Percentiles rank a stretch among this genome's conserved stretches.
Evolutionary conservation across 2,797 vertebrate species (phyloP).

Genomic region (Hephaestus fuliginosus): DNA sequence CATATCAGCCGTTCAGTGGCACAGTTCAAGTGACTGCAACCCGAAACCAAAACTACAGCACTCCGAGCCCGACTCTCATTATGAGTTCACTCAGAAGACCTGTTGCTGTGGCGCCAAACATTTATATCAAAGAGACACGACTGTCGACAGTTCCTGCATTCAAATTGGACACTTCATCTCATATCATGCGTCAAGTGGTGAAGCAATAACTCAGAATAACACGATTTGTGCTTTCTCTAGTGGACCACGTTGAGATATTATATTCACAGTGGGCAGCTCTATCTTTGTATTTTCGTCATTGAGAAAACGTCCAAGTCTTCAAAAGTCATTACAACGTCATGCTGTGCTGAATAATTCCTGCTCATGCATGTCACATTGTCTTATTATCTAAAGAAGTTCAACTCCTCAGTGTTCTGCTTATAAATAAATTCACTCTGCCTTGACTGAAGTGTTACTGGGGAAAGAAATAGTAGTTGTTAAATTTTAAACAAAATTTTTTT

Average conservation of each 20-base stretch:
- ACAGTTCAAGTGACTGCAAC: conserved; percentile 32
- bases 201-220: conserved; percentile 9
- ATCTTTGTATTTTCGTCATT: conserved; percentile 2
- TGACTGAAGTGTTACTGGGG: conserved; percentile 12
- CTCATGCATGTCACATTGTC: background rate
- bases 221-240: background rate
- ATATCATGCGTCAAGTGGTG: conserved; percentile 1
- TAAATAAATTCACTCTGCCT: conserved; percentile 20
- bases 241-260: background rate
- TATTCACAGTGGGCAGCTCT: background rate
- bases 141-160: conserved; percentile 23
- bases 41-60: conserved; percentile 26
- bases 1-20: conserved; percentile 42
- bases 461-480: background rate
- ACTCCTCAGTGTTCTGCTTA: background rate
- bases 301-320: background rate
- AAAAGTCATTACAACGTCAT: background rate
- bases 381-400: conserved; percentile 1
- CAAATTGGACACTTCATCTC: conserved; percentile 26
- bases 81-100: conserved; percentile 25
- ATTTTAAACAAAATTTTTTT: background rate
- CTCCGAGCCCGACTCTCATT: conserved; percentile 1
- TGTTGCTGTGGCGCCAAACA: conserved; percentile 27
- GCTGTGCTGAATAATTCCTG: conserved; percentile 1
- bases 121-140: conserved; percentile 1